These are phyloP conservation scores for Rhinopomastus cyanomelas DNA, from an alignment of 2,113 vertebrate species.

Conservation along the genomic window DNA sequence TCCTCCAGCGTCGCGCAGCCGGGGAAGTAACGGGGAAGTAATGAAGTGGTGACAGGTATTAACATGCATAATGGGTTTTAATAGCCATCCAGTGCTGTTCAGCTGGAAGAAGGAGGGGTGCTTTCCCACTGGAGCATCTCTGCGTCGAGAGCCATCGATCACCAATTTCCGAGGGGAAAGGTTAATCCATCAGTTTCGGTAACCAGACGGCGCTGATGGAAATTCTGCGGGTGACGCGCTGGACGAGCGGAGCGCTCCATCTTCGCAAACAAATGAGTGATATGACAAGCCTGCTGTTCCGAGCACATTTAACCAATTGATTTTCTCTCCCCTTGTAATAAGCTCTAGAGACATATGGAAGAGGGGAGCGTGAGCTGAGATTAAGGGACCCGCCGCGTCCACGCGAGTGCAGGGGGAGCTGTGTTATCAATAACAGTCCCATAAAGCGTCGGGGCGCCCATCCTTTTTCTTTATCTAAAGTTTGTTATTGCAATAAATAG, in stretches of 20 bases:
- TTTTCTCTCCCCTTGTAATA: slow-evolving; percentile 96
- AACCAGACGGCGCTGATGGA: slow-evolving; percentile 80
- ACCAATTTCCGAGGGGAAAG: slow-evolving; percentile 83
- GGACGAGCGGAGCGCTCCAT: slow-evolving; percentile 85
- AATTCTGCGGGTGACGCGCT: slow-evolving; percentile 89
- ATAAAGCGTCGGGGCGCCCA: slow-evolving; percentile 67
- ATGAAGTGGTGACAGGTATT: slow-evolving; percentile 82
- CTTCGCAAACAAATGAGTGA: slow-evolving; percentile 95
- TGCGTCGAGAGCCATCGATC: slow-evolving; percentile 87
- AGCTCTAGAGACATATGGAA: slow-evolving; percentile 93
- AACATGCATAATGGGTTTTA: slow-evolving; percentile 79
- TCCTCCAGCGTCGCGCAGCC: slow-evolving; percentile 55
- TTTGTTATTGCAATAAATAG: slow-evolving; percentile 84
- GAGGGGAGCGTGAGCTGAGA: slow-evolving; percentile 66
- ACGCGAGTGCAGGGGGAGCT: slow-evolving; percentile 25
- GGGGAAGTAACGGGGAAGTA: slow-evolving; percentile 61
- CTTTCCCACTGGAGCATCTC: slow-evolving; percentile 79
- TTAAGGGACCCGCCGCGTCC: slow-evolving; percentile 75
- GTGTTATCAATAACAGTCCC: slow-evolving; percentile 70
- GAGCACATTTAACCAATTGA: slow-evolving; percentile 96
- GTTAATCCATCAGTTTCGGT: slow-evolving; percentile 91
- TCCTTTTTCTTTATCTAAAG: slow-evolving; percentile 75
- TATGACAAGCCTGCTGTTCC: slow-evolving; percentile 92
- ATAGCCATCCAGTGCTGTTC: slow-evolving; percentile 79
- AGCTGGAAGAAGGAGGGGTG: slow-evolving; percentile 68